Evolutionary conservation across 1,140 invertebrate species (phyloP).

Genomic region (Stenopsyche tienmushanensis): DNA sequence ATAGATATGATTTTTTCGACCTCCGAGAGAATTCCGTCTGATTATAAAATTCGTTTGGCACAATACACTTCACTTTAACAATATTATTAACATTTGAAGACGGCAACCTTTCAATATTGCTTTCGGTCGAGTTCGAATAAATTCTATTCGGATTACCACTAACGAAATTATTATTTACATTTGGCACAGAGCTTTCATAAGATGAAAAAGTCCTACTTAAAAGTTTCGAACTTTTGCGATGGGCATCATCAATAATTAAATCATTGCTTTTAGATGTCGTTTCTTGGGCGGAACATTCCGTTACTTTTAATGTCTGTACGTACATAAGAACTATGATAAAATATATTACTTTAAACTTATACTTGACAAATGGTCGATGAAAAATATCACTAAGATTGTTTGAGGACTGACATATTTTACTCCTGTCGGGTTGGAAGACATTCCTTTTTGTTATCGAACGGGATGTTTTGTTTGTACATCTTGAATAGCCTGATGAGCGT

Average conservation of each 20-base stretch:
- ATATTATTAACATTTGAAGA: neutral
- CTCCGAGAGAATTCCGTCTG: neutral
- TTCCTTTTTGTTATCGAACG: neutral
- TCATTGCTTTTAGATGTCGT: neutral
- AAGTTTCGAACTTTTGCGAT: neutral
- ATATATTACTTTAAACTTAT: no score
- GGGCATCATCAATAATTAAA: neutral
- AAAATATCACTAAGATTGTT: slow-evolving; percentile 1
- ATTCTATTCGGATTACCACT: neutral
- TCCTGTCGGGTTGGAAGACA: neutral
- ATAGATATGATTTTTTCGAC: neutral
- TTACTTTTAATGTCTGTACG: neutral
- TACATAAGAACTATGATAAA: neutral
- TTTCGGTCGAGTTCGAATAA: neutral
- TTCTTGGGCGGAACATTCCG: neutral
- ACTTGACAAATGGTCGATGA: no score
- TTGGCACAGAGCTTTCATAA: neutral
- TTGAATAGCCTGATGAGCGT: neutral
- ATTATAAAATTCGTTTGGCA: neutral
- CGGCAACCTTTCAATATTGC: neutral
- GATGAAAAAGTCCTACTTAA: neutral
- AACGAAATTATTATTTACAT: neutral
- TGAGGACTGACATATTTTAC: neutral
- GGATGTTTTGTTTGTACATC: neutral
- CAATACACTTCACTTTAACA: neutral